Evolutionary conservation across 2,888 invertebrate genomes (phyloP).

Genomic region (Euproctis similis): DNA sequence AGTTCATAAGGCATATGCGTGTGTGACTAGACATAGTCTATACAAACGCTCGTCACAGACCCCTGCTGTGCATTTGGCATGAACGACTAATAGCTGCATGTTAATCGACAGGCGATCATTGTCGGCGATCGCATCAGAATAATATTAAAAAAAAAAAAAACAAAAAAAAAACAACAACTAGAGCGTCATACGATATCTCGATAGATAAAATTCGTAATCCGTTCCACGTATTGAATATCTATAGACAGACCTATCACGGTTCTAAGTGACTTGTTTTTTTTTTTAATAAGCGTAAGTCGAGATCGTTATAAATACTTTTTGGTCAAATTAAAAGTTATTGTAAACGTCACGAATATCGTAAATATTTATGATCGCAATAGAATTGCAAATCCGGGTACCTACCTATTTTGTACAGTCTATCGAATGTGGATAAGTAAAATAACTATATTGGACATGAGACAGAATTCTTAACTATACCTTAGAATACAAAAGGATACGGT

Average conservation of each 20-base stretch:
- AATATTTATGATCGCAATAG: too few species aligned
- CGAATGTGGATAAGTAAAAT: too few species aligned
- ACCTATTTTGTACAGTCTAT: too few species aligned
- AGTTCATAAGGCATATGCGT: not conserved
- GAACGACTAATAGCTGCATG: conserved; percentile 45
- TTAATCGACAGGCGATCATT: conserved; percentile 48
- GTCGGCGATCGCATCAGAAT: conserved; percentile 34
- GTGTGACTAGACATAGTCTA: conserved; percentile 18
- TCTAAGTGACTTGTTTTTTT: conserved; percentile 15
- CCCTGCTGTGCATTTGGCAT: conserved; percentile 43
- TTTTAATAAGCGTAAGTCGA: conserved; percentile 10
- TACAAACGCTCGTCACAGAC: conserved; percentile 19
- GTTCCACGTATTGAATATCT: conserved; percentile 39
- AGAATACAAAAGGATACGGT: too few species aligned
- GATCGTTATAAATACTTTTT: too few species aligned
- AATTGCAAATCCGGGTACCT: too few species aligned
- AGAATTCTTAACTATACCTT: too few species aligned
- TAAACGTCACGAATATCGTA: too few species aligned
- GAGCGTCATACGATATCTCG: conserved; percentile 36
- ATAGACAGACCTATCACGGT: conserved; percentile 25
- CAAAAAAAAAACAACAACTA: conserved; percentile 32
- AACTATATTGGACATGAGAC: too few species aligned
- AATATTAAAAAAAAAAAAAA: too few species aligned
- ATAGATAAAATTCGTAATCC: conserved; percentile 41
- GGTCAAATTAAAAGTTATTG: too few species aligned